phyloP scores from a whole-genome alignment of 2,888 invertebrate genomes.

The Odontocolon sp. region DNA sequence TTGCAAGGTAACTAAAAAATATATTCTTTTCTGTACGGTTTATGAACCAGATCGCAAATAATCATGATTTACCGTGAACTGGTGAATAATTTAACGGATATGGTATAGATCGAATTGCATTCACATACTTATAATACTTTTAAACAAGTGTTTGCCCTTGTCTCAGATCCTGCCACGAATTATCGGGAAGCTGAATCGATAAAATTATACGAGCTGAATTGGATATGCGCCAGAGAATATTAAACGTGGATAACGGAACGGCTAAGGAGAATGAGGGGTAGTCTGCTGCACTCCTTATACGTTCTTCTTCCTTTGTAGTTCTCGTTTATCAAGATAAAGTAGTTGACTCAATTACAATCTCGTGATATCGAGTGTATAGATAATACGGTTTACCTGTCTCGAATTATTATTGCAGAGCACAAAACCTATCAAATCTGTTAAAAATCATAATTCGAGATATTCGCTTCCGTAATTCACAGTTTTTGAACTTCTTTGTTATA shows the following conservation, averaged over 20 bases:
- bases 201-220: conserved; percentile 34
- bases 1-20: not conserved
- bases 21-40: not conserved
- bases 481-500: not conserved
- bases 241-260: conserved; percentile 43
- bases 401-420: conserved; percentile 20
- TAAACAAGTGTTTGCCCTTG: not conserved
- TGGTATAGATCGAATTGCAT: too few species aligned
- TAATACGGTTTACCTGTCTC: not conserved
- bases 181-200: conserved; percentile 25
- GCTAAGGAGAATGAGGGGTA: conserved; percentile 37
- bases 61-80: too few species aligned
- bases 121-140: too few species aligned
- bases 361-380: conserved; percentile 1
- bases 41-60: too few species aligned
- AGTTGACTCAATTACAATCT: conserved; percentile 44
- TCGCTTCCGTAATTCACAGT: not conserved
- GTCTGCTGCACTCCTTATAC: conserved; percentile 28
- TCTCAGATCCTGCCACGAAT: not conserved
- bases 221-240: conserved; percentile 55
- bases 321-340: conserved; percentile 43
- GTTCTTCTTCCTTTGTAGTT: conserved; percentile 30
- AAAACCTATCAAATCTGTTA: conserved; percentile 16
- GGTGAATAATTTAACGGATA: too few species aligned
- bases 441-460: not conserved